Evolutionary conservation across 2,888 invertebrate genomes (phyloP).

Genomic region (Leptarthrus brevirostris): DNA sequence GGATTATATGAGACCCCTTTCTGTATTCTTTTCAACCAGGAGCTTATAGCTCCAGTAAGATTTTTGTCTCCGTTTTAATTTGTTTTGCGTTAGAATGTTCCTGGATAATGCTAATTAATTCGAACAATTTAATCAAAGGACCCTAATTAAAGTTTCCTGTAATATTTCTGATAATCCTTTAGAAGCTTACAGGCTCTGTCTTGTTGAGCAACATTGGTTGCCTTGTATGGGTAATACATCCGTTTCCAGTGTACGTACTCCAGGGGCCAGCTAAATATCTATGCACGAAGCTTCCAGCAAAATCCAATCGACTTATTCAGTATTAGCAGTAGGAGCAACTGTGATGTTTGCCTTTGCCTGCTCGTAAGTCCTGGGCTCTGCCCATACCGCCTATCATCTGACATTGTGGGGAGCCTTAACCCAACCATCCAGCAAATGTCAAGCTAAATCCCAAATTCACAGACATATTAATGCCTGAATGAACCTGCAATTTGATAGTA

Average conservation of each 20-base stretch:
- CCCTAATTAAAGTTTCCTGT: slow-evolving; percentile 49
- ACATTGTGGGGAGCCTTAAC: slow-evolving; percentile 51
- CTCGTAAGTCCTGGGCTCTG: slow-evolving; percentile 26
- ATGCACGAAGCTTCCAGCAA: slow-evolving; percentile 20
- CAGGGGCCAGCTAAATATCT: slow-evolving; percentile 37
- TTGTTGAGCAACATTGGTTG: neutral
- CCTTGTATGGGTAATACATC: slow-evolving; percentile 13
- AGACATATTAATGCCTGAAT: slow-evolving; percentile 56
- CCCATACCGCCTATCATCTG: slow-evolving; percentile 18
- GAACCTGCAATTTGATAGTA: slow-evolving; percentile 56
- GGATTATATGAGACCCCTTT: too few relatives aligned
- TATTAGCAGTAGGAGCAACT: slow-evolving; percentile 17
- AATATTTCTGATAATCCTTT: slow-evolving; percentile 50
- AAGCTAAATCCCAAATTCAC: slow-evolving; percentile 56
- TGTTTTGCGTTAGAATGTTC: neutral
- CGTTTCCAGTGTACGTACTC: slow-evolving; percentile 10
- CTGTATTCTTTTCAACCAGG: too few relatives aligned
- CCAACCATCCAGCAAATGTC: slow-evolving; percentile 56
- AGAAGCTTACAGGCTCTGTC: slow-evolving; percentile 27
- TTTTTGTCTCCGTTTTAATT: neutral
- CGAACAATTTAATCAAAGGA: slow-evolving; percentile 50
- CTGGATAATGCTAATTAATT: slow-evolving; percentile 47
- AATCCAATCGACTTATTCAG: slow-evolving; percentile 45
- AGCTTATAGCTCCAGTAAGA: too few relatives aligned
- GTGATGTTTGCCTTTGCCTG: slow-evolving; percentile 9